Evolutionary conservation across 1,140 invertebrate species (phyloP), one percentile per base, ranked within the genome.

Genomic region (Philotrypesis tridentata): DNA sequence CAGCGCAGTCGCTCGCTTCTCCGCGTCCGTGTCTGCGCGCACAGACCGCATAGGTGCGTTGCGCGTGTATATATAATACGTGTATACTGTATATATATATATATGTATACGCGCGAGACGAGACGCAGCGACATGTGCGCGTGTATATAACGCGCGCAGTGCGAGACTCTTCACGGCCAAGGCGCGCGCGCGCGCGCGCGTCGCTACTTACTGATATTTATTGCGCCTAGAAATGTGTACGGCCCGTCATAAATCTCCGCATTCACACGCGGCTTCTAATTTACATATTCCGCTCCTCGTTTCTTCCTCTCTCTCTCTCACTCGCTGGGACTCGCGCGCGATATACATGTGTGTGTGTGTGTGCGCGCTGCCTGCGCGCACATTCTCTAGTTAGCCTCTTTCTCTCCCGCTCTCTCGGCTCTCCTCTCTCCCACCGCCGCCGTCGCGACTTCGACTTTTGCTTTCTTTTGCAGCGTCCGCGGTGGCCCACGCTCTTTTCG

Each of bases 161-260:
- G n/a, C n/a, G n/a, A 70, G n/a, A 72, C 7, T 21, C 48, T 80
- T n/a, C 21, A 70, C 65, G 40, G 33, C 27, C 74, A 25, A 75
- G 73, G 73, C 73, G 33, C 33, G 43, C 61, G 71, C 71, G 43
- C 61, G 71, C 71, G 37, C 48, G 25, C 76, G 80, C 84, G 83
- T 85, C 83, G 88, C 89, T 90, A 90, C 89, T 90, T 90, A 90
- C 89, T 89, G 88, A 90, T 90, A 90, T 90, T 90, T 90, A 89
- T 90, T 89, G 85, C 88, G 85, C 84, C 87, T 88, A 89, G 88
- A 89, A 90, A 89, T 89, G 87, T 86, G 89, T 87, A 88, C 83
- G 85, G 85, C 80, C 85, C 85, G 72, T 86, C 87, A 89, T 90
- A 90, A 90, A 90, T 90, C 89, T 89, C 87, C 86, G 89, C 88